Conservation (phyloP, 2,797 vertebrate genomes). For the Lacerta bilineata region DNA sequence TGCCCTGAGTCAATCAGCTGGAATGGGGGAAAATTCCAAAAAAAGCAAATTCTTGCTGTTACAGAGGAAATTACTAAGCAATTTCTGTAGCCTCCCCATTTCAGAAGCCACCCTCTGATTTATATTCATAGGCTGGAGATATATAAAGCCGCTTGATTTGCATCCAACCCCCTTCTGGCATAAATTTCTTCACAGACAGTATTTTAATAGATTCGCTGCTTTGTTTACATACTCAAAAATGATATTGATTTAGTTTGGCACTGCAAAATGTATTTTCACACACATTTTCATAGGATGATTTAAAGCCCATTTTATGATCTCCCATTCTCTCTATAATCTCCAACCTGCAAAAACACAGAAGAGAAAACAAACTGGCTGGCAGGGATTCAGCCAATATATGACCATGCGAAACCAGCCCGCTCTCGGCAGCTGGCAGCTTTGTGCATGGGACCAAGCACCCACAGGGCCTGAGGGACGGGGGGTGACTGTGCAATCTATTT, state of each 20-base stretch:
- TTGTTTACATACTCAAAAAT: conserved; percentile 28
- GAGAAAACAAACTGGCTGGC: background rate
- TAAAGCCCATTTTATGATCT: background rate
- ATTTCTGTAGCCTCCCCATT: background rate
- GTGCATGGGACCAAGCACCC: background rate
- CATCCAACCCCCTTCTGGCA: conserved; percentile 21
- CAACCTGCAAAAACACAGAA: background rate
- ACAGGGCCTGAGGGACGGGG: too few species aligned
- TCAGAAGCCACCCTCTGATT: background rate
- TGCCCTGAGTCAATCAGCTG: background rate
- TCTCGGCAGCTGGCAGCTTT: background rate
- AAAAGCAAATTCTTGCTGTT: background rate
- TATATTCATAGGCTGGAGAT: conserved; percentile 17
- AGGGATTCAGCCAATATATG: background rate
- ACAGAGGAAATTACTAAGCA: background rate
- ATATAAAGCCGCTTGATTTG: conserved; percentile 10
- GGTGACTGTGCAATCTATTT: too few species aligned
- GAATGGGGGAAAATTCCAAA: background rate
- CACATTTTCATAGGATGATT: background rate
- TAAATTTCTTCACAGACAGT: conserved; percentile 19
- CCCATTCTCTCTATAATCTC: background rate
- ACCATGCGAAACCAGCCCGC: background rate
- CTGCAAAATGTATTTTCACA: background rate
- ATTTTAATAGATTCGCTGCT: conserved; percentile 31
- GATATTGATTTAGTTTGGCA: background rate